Percentiles rank a stretch among this genome's conserved stretches.
Conservation (phyloP, 2,888 invertebrate genomes). For the Acleris literana region DNA sequence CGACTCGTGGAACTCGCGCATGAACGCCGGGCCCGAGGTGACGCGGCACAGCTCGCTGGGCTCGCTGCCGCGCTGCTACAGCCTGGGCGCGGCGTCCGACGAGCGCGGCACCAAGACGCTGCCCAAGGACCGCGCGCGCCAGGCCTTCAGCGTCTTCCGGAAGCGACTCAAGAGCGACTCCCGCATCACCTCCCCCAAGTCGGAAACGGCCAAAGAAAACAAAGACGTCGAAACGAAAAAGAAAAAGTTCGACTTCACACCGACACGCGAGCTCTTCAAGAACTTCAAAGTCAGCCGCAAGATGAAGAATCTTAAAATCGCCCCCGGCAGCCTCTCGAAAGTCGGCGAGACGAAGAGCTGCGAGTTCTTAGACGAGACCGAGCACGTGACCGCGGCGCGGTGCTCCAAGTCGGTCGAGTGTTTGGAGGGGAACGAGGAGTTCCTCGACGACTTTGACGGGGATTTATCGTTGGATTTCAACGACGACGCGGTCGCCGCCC, state of each 20-base stretch:
- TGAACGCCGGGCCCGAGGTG: constrained; percentile 44
- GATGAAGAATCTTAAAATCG: constrained; percentile 69
- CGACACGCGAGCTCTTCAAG: constrained; percentile 74
- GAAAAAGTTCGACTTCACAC: constrained; percentile 79
- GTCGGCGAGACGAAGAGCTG: constrained; percentile 74
- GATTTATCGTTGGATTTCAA: constrained; percentile 65
- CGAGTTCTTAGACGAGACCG: constrained; percentile 71
- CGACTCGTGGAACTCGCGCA: constrained; percentile 45
- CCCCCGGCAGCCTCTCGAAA: constrained; percentile 55
- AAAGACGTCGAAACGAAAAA: constrained; percentile 73
- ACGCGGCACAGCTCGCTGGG: constrained; percentile 66
- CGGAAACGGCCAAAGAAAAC: constrained; percentile 66
- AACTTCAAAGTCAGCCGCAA: constrained; percentile 75
- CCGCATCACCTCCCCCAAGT: constrained; percentile 66
- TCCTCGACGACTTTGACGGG: constrained; percentile 54
- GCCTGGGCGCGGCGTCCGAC: constrained; percentile 36
- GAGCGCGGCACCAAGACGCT: constrained; percentile 45
- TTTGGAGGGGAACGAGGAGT: constrained; percentile 57
- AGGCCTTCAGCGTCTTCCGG: constrained; percentile 66
- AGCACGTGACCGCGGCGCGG: constrained; percentile 58
- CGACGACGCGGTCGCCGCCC: constrained; percentile 58
- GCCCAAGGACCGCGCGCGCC: constrained; percentile 56
- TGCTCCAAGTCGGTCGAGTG: constrained; percentile 76
- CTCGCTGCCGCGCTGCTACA: constrained; percentile 56
- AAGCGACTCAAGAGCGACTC: constrained; percentile 81